These are phyloP conservation scores for Serrognathus titanus DNA, from an alignment of 2,888 invertebrate species.

Conservation along the genomic window DNA sequence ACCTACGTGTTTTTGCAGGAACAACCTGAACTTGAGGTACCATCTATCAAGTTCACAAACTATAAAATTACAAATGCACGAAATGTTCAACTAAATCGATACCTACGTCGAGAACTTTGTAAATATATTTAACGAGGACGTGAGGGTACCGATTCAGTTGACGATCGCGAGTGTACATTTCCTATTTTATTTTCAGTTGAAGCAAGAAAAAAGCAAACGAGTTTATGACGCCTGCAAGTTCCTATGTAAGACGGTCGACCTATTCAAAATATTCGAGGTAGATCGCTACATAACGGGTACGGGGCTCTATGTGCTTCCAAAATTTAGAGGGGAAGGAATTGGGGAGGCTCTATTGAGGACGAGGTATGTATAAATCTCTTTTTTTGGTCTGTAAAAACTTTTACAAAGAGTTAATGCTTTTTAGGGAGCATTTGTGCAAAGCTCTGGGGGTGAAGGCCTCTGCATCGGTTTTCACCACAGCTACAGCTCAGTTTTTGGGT, in stretches of 20 bases:
- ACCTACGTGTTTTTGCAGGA: conserved; percentile 13
- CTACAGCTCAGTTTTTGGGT: conserved; percentile 53
- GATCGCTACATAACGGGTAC: conserved; percentile 37
- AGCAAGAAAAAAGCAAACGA: conserved; percentile 12
- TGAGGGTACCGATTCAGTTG: too few species aligned
- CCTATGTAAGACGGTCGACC: conserved; percentile 24
- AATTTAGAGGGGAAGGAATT: conserved; percentile 38
- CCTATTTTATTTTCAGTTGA: neutral
- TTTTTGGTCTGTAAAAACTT: neutral
- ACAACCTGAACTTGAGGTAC: neutral
- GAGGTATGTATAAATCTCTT: conserved; percentile 20
- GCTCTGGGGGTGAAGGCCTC: conserved; percentile 51
- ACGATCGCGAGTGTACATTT: too few species aligned
- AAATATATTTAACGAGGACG: too few species aligned
- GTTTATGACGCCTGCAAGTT: conserved; percentile 17
- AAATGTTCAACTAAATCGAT: too few species aligned
- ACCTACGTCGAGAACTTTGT: too few species aligned
- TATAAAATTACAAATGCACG: too few species aligned
- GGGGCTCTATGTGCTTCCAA: conserved; percentile 38
- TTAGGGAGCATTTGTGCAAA: conserved; percentile 52
- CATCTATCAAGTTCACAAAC: too few species aligned
- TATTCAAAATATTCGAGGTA: conserved; percentile 28
- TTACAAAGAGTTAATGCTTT: neutral
- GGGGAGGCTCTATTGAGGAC: conserved; percentile 28
- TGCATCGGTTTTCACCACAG: conserved; percentile 54